phyloP scores from a whole-genome alignment of 2,113 vertebrate genomes.

The Oncorhynchus kisutch region DNA sequence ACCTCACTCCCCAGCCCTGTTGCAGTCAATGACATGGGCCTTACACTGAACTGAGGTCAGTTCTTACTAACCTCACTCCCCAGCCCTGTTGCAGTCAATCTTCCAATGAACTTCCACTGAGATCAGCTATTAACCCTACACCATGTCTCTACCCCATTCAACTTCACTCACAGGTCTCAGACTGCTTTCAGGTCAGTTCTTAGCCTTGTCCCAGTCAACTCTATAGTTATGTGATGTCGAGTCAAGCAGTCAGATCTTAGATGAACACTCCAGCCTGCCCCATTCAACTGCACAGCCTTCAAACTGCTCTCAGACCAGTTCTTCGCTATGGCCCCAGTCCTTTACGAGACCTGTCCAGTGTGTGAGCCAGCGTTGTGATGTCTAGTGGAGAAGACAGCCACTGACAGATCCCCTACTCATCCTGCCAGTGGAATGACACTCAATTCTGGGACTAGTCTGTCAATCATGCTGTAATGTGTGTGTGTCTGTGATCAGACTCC shows the following conservation, averaged over 20 bases:
- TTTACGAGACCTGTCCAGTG: too few relatives aligned
- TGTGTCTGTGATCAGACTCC: background rate
- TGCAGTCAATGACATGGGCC: too few relatives aligned
- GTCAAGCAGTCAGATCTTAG: background rate
- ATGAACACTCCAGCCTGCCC: background rate
- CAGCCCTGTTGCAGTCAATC: too few relatives aligned
- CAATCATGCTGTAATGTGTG: background rate
- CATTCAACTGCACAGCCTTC: too few relatives aligned
- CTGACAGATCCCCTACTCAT: background rate
- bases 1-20: too few relatives aligned
- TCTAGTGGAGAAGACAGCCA: background rate
- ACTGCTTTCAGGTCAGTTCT: background rate
- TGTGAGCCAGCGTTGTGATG: background rate
- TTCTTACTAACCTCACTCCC: too few relatives aligned
- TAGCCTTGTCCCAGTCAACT: background rate
- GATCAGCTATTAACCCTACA: too few relatives aligned
- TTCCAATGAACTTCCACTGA: too few relatives aligned
- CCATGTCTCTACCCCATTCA: too few relatives aligned
- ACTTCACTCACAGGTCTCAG: background rate
- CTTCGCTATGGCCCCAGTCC: too few relatives aligned
- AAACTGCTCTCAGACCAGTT: too few relatives aligned
- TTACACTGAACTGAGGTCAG: too few relatives aligned
- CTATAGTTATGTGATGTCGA: background rate
- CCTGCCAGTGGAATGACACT: background rate
- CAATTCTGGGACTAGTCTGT: background rate